Percentiles rank a stretch among this genome's conserved stretches.
phyloP scores from a whole-genome alignment of 2,888 invertebrate genomes.

The Melanostoma scalare region DNA sequence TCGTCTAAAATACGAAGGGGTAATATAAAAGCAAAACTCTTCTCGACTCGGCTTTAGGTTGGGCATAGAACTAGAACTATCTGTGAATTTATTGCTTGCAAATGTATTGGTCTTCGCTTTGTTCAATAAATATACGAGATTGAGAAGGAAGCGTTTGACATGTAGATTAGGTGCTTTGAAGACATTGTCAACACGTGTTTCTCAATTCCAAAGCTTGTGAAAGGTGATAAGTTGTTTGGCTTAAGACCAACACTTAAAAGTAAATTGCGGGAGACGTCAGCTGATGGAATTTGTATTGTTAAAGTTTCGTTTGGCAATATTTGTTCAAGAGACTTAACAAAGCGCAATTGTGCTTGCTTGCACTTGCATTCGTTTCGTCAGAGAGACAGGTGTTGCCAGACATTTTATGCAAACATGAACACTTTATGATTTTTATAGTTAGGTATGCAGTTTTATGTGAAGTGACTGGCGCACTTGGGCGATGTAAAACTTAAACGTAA shows the following conservation, averaged over 20 bases:
- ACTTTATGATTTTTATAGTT: background rate
- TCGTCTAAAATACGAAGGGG: background rate
- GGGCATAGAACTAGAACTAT: background rate
- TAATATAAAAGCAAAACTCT: constrained; percentile 12
- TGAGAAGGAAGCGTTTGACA: constrained; percentile 25
- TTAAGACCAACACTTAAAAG: constrained; percentile 8
- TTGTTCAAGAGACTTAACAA: background rate
- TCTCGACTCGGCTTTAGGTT: constrained; percentile 24
- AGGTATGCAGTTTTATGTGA: background rate
- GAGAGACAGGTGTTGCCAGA: background rate
- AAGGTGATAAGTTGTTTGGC: constrained; percentile 4
- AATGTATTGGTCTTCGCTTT: constrained; percentile 7
- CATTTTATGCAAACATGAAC: too few relatives aligned
- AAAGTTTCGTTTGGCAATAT: constrained; percentile 1
- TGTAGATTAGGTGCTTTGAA: background rate
- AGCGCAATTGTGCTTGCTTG: background rate
- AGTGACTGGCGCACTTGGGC: too few relatives aligned
- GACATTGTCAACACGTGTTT: constrained; percentile 52
- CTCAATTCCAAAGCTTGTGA: constrained; percentile 26
- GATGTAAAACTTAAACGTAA: too few relatives aligned
- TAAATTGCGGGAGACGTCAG: constrained; percentile 5
- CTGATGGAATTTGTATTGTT: constrained; percentile 31
- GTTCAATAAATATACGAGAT: constrained; percentile 8
- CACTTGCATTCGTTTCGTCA: constrained; percentile 17
- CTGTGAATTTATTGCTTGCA: constrained; percentile 13